A percentile compares a stretch with the other conserved stretches of the same genome.
Conservation (phyloP, 2,888 invertebrate species). For the Cheilosia vulpina region DNA sequence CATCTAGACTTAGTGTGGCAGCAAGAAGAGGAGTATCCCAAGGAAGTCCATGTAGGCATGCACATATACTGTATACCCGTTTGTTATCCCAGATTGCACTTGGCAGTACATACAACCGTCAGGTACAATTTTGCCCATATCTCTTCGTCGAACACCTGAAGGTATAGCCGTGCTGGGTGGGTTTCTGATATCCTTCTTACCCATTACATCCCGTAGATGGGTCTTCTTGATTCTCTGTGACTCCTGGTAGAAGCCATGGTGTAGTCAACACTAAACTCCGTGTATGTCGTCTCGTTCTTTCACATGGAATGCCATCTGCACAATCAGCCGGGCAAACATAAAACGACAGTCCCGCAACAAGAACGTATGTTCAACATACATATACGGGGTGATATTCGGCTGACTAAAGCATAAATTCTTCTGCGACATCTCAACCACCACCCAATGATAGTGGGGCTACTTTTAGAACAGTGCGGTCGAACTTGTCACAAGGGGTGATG, state of each 20-base stretch:
- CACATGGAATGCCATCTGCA: constrained; percentile 54
- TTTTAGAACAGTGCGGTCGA: constrained; percentile 32
- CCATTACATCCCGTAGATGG: constrained; percentile 51
- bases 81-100: constrained; percentile 65
- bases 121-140: constrained; percentile 60
- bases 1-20: constrained; percentile 52
- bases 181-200: constrained; percentile 1
- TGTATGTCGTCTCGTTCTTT: neutral
- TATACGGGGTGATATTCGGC: constrained; percentile 64
- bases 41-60: constrained; percentile 61
- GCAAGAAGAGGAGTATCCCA: constrained; percentile 64
- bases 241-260: constrained; percentile 11
- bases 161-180: constrained; percentile 10
- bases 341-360: constrained; percentile 73
- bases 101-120: constrained; percentile 66
- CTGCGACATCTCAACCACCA: constrained; percentile 68
- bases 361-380: constrained; percentile 69
- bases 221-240: constrained; percentile 32
- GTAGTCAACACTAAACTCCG: constrained; percentile 39
- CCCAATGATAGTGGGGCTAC: constrained; percentile 30
- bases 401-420: constrained; percentile 75
- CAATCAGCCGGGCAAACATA: constrained; percentile 69
- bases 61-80: constrained; percentile 21
- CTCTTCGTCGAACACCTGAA: constrained; percentile 64
- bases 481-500: neutral